Evolutionary conservation across 2,888 invertebrate genomes (phyloP).

Genomic region (Adelphocoris suturalis): DNA sequence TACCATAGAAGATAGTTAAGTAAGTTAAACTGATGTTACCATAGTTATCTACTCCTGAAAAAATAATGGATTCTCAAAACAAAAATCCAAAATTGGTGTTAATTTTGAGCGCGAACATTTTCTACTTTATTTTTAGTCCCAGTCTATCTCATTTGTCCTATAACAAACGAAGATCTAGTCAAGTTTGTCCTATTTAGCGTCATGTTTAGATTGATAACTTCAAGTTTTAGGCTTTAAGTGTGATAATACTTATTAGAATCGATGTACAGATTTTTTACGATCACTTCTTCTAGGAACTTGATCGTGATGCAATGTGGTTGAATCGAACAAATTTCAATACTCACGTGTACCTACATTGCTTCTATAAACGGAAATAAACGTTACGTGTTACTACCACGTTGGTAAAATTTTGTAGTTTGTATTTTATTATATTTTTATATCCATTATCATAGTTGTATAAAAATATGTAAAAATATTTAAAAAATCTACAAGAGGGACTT

Average conservation of each 20-base stretch:
- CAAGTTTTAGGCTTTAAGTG: neutral
- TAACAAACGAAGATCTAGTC: neutral
- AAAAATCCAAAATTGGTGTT: too few relatives aligned
- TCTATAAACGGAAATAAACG: neutral
- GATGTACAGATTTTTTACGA: conserved; percentile 32
- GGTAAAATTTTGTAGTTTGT: neutral
- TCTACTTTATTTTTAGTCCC: too few relatives aligned
- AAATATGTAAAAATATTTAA: conserved; percentile 15
- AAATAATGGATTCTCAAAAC: too few relatives aligned
- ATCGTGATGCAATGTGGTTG: neutral
- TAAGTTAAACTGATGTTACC: too few relatives aligned
- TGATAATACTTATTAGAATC: conserved; percentile 7
- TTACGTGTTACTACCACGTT: neutral
- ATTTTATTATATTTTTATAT: conserved; percentile 49
- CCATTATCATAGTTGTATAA: neutral
- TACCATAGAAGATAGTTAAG: too few relatives aligned
- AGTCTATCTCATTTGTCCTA: too few relatives aligned
- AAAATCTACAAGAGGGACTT: conserved; percentile 51
- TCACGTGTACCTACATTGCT: neutral
- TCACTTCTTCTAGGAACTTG: neutral
- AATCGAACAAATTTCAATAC: neutral
- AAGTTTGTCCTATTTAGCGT: neutral
- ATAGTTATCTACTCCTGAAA: too few relatives aligned
- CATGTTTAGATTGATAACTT: neutral
- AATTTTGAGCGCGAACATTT: too few relatives aligned